Evolutionary conservation across 2,113 vertebrate genomes (phyloP).

Genomic region (Menura novaehollandiae): DNA sequence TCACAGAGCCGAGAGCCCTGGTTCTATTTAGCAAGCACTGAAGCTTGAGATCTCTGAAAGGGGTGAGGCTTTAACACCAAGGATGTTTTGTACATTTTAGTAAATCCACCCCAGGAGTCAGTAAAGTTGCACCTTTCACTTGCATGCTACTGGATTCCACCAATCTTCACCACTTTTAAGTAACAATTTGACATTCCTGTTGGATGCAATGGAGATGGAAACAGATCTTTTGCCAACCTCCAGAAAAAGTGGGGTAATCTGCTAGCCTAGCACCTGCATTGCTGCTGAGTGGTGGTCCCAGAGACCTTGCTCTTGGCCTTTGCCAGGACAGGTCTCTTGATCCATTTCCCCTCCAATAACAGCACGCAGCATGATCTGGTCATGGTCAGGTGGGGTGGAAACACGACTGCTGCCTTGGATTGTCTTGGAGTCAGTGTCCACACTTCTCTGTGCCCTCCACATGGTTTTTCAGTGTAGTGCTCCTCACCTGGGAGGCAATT

Average conservation of each 20-base stretch:
- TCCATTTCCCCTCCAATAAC: accelerated
- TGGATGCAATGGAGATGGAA: neutral
- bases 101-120: neutral
- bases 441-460: neutral
- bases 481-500: neutral
- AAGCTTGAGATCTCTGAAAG: neutral
- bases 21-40: neutral
- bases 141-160: neutral
- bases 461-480: accelerated
- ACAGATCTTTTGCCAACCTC: neutral
- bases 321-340: neutral
- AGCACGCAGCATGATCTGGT: neutral
- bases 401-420: neutral
- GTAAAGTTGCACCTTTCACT: neutral
- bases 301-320: neutral
- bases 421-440: neutral
- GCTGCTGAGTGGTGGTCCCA: neutral
- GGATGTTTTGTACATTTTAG: neutral
- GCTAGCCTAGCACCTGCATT: neutral
- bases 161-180: accelerated
- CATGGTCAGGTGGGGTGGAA: accelerated
- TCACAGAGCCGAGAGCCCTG: neutral
- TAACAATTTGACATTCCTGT: neutral
- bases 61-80: neutral
- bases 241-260: neutral